phyloP scores from a whole-genome alignment of 92 coral and sea anemone genomes.

The Siderastrea radians region DNA sequence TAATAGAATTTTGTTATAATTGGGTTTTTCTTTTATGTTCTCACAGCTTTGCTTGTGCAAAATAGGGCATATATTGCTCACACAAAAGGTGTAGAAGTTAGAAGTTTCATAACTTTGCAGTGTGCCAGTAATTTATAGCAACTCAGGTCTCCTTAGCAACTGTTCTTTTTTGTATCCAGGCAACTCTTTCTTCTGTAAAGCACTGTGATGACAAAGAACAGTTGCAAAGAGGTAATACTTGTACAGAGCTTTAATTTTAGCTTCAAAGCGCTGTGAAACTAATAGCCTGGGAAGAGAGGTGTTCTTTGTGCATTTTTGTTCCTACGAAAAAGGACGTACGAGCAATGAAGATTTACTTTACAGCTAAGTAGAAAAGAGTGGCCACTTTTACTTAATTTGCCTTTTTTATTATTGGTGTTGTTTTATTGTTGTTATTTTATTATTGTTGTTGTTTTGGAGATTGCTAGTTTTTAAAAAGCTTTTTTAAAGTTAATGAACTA shows the following conservation, averaged over 20 bases:
- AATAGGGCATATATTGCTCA: too few species aligned
- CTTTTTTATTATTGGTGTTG: too few species aligned
- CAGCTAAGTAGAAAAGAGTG: too few species aligned
- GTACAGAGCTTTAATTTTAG: conserved; percentile 8
- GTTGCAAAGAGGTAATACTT: not conserved
- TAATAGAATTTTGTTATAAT: not conserved
- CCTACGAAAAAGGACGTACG: not conserved
- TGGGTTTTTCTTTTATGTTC: not conserved
- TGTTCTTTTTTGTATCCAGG: too few species aligned
- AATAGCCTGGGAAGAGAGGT: not conserved
- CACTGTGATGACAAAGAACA: not conserved
- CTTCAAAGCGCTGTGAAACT: conserved; percentile 7
- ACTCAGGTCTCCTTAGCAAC: not conserved
- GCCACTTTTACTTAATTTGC: too few species aligned
- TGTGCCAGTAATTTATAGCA: not conserved
- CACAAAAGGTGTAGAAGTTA: not conserved
- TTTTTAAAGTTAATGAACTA: too few species aligned
- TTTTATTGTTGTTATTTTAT: too few species aligned
- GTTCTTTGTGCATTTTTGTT: not conserved
- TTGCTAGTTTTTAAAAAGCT: too few species aligned
- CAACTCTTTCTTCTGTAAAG: not conserved
- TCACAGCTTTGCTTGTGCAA: not conserved
- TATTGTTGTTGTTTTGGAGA: too few species aligned
- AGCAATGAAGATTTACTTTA: not conserved
- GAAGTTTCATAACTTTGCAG: not conserved